Conservation (phyloP, 2,888 invertebrate genomes). For the Pogonocherus hispidulus region DNA sequence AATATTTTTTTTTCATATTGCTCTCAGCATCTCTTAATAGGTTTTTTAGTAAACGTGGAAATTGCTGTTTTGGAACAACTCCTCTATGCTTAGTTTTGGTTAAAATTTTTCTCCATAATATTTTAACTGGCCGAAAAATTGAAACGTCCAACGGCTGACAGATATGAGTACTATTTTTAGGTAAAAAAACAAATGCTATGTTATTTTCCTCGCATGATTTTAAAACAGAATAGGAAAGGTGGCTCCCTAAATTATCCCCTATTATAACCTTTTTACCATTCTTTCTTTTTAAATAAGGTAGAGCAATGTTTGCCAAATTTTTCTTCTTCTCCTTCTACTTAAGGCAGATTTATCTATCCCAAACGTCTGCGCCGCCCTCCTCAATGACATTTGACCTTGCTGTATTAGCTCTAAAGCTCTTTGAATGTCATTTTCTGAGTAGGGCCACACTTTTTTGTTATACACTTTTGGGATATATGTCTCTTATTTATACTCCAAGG, state of each 20-base stretch:
- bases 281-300: conserved; percentile 1
- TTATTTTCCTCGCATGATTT: conserved; percentile 4
- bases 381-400: not conserved
- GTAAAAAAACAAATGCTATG: conserved; percentile 4
- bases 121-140: not conserved
- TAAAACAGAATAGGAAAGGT: not conserved
- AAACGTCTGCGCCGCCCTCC: not conserved
- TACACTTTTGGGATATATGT: not conserved
- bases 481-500: not conserved
- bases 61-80: conserved; percentile 1
- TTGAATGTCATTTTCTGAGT: not conserved
- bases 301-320: not conserved
- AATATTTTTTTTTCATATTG: not conserved
- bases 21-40: not conserved
- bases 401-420: not conserved
- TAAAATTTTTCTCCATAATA: conserved; percentile 1
- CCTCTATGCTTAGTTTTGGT: not conserved
- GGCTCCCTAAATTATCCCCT: conserved; percentile 12
- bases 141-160: conserved; percentile 1
- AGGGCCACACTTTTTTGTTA: not conserved
- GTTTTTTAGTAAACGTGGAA: not conserved
- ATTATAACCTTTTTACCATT: conserved; percentile 17
- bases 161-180: conserved; percentile 2
- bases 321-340: not conserved
- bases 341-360: not conserved